A percentile compares a stretch with the other conserved stretches of the same genome.
Evolutionary conservation across 2,888 invertebrate genomes (phyloP).

Genomic region (Cheilosia pagana): DNA sequence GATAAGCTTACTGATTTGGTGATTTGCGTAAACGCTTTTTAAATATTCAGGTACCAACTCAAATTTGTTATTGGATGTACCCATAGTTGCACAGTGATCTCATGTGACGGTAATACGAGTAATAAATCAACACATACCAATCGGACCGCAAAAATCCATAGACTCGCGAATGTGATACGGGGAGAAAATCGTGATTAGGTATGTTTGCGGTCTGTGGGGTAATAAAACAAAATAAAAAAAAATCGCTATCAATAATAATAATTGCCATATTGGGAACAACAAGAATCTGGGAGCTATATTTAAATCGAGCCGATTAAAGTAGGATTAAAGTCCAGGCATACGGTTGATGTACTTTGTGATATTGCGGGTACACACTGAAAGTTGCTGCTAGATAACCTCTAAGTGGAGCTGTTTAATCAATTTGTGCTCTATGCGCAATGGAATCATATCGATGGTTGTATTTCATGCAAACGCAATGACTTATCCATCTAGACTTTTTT

Average conservation of each 20-base stretch:
- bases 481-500: no score
- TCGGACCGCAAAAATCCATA: background rate
- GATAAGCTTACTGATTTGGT: background rate
- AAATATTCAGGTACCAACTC: background rate
- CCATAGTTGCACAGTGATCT: background rate
- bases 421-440: no score
- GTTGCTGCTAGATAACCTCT: no score
- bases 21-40: background rate
- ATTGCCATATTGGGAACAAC: no score
- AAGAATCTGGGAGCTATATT: no score
- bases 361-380: no score
- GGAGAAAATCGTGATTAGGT: background rate
- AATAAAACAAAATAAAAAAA: background rate
- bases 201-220: background rate
- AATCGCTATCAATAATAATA: no score
- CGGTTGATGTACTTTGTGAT: background rate
- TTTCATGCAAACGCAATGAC: no score
- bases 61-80: no score
- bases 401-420: no score
- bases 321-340: background rate
- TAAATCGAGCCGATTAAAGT: background rate
- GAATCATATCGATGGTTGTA: no score
- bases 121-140: background rate
- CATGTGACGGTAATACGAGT: constrained; percentile 1
- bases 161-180: background rate